These are phyloP conservation scores for Hirtodrosophila histrioides DNA, from an alignment of 2,888 invertebrate species.

Conservation along the genomic window DNA sequence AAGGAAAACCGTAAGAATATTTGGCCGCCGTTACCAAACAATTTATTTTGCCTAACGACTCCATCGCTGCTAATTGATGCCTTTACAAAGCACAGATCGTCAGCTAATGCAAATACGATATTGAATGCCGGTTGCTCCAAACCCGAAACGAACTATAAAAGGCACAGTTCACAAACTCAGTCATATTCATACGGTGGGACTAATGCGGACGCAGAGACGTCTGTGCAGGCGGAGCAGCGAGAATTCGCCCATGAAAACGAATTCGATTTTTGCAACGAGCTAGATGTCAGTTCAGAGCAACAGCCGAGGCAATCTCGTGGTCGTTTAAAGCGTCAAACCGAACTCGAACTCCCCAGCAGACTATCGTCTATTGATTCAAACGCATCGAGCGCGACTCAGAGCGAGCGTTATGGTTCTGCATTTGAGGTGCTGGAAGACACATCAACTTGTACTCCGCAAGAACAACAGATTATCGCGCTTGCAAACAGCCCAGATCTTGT, in stretches of 20 bases:
- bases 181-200: too few species aligned
- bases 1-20: background rate
- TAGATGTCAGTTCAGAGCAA: too few species aligned
- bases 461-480: background rate
- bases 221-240: too few species aligned
- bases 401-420: constrained; percentile 38
- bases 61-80: constrained; percentile 21
- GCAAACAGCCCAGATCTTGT: background rate
- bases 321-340: constrained; percentile 15
- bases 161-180: too few species aligned
- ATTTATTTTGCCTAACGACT: constrained; percentile 28
- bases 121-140: background rate
- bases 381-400: constrained; percentile 7
- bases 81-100: constrained; percentile 11
- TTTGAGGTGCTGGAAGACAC: constrained; percentile 13
- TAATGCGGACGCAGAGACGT: too few species aligned
- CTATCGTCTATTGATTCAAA: constrained; percentile 17
- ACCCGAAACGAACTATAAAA: too few species aligned
- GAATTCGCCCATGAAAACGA: too few species aligned
- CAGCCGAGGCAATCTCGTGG: background rate
- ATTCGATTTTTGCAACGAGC: too few species aligned
- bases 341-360: constrained; percentile 2
- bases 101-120: constrained; percentile 1
- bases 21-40: constrained; percentile 7
- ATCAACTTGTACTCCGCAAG: background rate